Evolutionary conservation across 2,797 vertebrate genomes (phyloP).

Genomic region (Myotis pilosus): DNA sequence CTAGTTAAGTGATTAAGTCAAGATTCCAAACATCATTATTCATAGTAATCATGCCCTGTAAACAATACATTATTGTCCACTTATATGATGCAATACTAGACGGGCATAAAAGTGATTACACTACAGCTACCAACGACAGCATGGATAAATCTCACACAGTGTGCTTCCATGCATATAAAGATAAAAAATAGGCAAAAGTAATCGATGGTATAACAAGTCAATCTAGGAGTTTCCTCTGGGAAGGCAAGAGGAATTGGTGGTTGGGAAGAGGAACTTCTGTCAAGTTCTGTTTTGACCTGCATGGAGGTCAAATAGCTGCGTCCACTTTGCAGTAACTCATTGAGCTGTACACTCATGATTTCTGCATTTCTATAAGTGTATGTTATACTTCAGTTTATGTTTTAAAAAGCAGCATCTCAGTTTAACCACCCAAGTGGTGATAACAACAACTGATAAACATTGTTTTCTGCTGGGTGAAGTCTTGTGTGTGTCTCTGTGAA

Average conservation of each 20-base stretch:
- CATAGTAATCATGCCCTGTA: background rate
- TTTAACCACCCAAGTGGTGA: background rate
- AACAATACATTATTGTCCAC: background rate
- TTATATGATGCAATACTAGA: background rate
- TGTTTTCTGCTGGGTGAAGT: background rate
- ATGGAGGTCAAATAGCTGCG: background rate
- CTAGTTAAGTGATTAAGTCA: background rate
- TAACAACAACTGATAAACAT: background rate
- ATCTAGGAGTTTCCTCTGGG: background rate
- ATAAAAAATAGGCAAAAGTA: background rate
- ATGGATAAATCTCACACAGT: background rate
- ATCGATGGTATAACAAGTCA: background rate
- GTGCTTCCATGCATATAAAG: background rate
- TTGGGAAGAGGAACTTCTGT: background rate
- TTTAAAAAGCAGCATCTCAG: background rate
- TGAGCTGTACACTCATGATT: background rate
- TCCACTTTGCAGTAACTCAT: background rate
- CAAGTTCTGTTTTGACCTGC: background rate
- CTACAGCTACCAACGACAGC: background rate
- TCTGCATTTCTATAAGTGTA: conserved; percentile 6
- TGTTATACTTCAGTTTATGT: background rate
- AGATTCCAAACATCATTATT: background rate
- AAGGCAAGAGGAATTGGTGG: background rate
- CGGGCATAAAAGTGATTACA: background rate
- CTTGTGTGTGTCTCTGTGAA: background rate